Percentiles rank a stretch among this genome's conserved stretches.
Evolutionary conservation across 2,113 vertebrate genomes (phyloP).

Genomic region (Sisor rabdophorus): DNA sequence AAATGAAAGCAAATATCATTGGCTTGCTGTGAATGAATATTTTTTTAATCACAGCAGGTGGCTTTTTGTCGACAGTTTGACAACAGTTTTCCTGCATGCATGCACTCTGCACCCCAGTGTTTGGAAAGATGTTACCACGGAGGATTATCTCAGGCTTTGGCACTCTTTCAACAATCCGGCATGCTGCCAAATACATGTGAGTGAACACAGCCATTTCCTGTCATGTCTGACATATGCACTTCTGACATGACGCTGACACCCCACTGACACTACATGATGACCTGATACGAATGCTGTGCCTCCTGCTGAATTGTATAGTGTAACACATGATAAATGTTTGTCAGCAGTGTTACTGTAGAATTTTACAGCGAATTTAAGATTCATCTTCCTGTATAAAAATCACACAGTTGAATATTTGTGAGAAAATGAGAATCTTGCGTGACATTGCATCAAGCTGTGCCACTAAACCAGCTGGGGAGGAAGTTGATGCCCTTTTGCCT

Average conservation of each 20-base stretch:
- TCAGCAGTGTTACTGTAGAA: constrained; percentile 38
- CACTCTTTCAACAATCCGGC: constrained; percentile 69
- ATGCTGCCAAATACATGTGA: constrained; percentile 70
- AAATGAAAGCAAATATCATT: constrained; percentile 1
- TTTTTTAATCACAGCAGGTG: constrained; percentile 40
- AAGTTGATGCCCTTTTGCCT: constrained; percentile 15
- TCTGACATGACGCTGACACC: constrained; percentile 58
- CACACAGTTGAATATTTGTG: constrained; percentile 39
- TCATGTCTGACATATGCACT: constrained; percentile 66
- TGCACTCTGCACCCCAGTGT: constrained; percentile 39
- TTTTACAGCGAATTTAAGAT: constrained; percentile 29
- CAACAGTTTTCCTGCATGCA: constrained; percentile 42
- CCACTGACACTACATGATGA: constrained; percentile 62
- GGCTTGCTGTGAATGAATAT: constrained; percentile 33
- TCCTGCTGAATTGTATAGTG: constrained; percentile 39
- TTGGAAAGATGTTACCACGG: constrained; percentile 31
- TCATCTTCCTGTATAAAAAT: constrained; percentile 6
- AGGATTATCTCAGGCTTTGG: constrained; percentile 61
- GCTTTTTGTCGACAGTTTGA: constrained; percentile 31
- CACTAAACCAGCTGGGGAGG: constrained; percentile 9
- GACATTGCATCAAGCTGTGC: constrained; percentile 6
- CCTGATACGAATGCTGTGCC: constrained; percentile 35
- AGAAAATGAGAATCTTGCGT: constrained; percentile 13
- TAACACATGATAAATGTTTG: constrained; percentile 48
- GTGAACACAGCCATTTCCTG: constrained; percentile 69